phyloP scores from a whole-genome alignment of 2,888 invertebrate species.

The Antitype chi region DNA sequence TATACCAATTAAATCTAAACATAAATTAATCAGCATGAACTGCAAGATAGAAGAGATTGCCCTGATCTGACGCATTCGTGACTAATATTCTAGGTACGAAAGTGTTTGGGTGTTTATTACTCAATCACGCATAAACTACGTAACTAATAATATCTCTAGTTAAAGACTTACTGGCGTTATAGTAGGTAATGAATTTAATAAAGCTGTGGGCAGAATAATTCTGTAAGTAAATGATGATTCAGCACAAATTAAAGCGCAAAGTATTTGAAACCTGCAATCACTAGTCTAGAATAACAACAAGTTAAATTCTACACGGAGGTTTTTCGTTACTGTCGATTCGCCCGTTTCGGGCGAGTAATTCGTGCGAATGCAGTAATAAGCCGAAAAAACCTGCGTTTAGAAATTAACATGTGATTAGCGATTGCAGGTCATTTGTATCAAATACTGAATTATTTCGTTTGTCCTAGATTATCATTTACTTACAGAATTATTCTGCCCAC shows the following conservation, averaged over 20 bases:
- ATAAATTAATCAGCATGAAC: constrained; percentile 14
- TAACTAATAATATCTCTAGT: constrained; percentile 17
- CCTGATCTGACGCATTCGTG: constrained; percentile 40
- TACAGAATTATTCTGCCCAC: constrained; percentile 8
- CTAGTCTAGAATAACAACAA: too few species aligned
- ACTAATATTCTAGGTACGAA: constrained; percentile 44
- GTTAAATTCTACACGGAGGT: too few species aligned
- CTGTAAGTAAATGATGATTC: neutral
- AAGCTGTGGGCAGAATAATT: constrained; percentile 14
- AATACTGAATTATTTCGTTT: neutral
- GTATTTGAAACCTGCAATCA: too few species aligned
- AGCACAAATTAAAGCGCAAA: neutral
- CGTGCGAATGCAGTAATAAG: too few species aligned
- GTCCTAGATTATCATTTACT: neutral
- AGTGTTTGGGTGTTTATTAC: constrained; percentile 52
- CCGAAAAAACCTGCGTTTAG: too few species aligned
- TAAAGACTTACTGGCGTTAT: neutral
- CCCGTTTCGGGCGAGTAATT: too few species aligned
- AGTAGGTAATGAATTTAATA: constrained; percentile 22
- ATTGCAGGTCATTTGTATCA: too few species aligned
- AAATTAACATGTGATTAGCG: too few species aligned
- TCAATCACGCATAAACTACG: constrained; percentile 26
- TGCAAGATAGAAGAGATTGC: constrained; percentile 17
- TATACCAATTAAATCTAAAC: constrained; percentile 11
- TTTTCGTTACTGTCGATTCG: too few species aligned